Conservation (phyloP, 2,797 vertebrate species). For the Siniperca undulata region DNA sequence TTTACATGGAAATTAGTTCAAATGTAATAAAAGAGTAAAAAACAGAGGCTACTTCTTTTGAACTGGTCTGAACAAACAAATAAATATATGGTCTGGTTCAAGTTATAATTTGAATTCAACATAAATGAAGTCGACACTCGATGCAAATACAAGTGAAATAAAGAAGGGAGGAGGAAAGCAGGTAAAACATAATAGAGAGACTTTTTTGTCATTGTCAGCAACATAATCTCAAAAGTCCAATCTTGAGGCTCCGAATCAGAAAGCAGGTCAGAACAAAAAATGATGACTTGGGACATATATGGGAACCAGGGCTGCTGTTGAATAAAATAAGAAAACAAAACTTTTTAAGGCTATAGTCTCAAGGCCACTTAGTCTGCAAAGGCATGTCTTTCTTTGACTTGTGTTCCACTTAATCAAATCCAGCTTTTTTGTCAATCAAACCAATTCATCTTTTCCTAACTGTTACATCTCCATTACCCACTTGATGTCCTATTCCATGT, state of each 20-base stretch:
- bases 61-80: not conserved
- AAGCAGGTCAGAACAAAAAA: not conserved
- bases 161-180: not conserved
- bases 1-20: not conserved
- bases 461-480: not conserved
- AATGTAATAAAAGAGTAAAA: not conserved
- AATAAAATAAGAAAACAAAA: not conserved
- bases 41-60: not conserved
- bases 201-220: slow-evolving; percentile 1
- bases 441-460: not conserved
- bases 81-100: not conserved
- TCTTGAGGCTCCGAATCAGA: not conserved
- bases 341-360: not conserved
- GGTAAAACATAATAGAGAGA: not conserved
- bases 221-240: not conserved
- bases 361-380: not conserved
- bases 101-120: not conserved
- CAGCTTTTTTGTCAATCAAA: not conserved
- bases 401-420: not conserved
- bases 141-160: not conserved
- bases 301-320: not conserved
- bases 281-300: not conserved
- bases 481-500: not conserved
- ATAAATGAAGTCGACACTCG: not conserved
- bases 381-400: not conserved